These are phyloP conservation scores for Capitulum mitella DNA, from an alignment of 2,888 invertebrate genomes.

Conservation along the genomic window DNA sequence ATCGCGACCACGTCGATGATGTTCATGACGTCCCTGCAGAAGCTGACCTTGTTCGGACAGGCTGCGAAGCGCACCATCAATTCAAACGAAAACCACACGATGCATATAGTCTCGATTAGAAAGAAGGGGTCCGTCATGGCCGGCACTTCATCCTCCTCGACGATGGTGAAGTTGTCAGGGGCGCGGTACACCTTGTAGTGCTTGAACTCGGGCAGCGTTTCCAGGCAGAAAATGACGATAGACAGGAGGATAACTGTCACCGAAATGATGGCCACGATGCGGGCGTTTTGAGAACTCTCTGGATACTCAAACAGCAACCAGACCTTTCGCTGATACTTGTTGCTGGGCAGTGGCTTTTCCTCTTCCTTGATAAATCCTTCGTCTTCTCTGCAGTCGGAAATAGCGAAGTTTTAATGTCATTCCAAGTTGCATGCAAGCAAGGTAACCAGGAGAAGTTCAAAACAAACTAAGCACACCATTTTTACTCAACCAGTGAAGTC, in stretches of 20 bases:
- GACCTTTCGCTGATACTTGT: constrained; percentile 94
- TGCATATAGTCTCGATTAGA: constrained; percentile 98
- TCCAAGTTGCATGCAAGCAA: no score
- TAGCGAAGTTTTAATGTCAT: background rate
- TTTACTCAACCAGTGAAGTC: no score
- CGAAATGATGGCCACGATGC: constrained; percentile 97
- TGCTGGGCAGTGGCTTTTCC: constrained; percentile 93
- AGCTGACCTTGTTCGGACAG: constrained; percentile 94
- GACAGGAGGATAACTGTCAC: constrained; percentile 97
- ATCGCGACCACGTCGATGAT: constrained; percentile 99
- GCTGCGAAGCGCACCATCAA: constrained; percentile 96
- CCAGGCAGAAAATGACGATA: constrained; percentile 99
- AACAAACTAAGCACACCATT: no score
- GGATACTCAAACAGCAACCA: constrained; percentile 99
- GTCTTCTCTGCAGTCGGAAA: constrained; percentile 65
- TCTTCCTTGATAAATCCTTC: constrained; percentile 99
- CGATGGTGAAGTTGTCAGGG: constrained; percentile 87
- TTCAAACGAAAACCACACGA: constrained; percentile 99
- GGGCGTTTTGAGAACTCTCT: constrained; percentile 96
- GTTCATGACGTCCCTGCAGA: constrained; percentile 99
- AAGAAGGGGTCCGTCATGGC: constrained; percentile 99
- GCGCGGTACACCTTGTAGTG: constrained; percentile 97
- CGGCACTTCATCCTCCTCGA: constrained; percentile 86
- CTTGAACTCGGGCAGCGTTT: constrained; percentile 98
- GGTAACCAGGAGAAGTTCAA: no score